Evolutionary conservation across 2,797 vertebrate species (phyloP).

Genomic region (Chelon auratus): DNA sequence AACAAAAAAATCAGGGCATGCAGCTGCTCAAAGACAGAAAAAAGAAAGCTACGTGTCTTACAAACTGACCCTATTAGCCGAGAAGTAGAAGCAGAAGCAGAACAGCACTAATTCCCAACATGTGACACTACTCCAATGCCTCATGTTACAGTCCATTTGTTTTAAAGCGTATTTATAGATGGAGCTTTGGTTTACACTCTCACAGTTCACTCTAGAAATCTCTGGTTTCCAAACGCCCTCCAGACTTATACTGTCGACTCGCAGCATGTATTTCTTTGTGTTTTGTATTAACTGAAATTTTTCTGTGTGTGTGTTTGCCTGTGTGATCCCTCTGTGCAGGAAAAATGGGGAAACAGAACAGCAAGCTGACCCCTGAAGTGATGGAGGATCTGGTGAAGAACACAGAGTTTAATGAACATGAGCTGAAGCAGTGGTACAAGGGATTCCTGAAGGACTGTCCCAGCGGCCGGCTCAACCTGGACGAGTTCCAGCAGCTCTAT

Average conservation of each 20-base stretch:
- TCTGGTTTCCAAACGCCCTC: constrained; percentile 13
- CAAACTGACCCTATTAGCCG: constrained; percentile 34
- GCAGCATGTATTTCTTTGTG: neutral
- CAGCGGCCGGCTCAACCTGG: constrained; percentile 95
- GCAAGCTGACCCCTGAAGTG: constrained; percentile 99
- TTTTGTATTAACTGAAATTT: neutral
- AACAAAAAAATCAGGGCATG: constrained; percentile 27
- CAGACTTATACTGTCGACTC: constrained; percentile 7
- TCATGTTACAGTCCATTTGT: constrained; percentile 35
- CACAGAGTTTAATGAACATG: constrained; percentile 99
- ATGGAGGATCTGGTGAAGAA: constrained; percentile 99
- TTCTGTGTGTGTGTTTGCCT: neutral
- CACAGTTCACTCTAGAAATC: constrained; percentile 22
- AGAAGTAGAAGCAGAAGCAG: constrained; percentile 6
- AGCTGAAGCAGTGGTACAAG: constrained; percentile 99
- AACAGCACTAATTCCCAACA: constrained; percentile 15
- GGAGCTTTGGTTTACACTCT: constrained; percentile 26
- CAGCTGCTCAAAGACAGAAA: constrained; percentile 35
- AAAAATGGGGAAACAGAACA: constrained; percentile 99
- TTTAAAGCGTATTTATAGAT: constrained; percentile 53
- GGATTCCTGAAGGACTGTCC: constrained; percentile 99
- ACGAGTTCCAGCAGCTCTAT: constrained; percentile 99
- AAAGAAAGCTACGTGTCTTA: neutral
- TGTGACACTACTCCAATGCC: constrained; percentile 14
- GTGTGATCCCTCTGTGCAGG: constrained; percentile 67